Percentiles rank a stretch among this genome's conserved stretches.
These are phyloP conservation scores for Diceros bicornis DNA, from an alignment of 2,797 vertebrate genomes.

Conservation along the genomic window DNA sequence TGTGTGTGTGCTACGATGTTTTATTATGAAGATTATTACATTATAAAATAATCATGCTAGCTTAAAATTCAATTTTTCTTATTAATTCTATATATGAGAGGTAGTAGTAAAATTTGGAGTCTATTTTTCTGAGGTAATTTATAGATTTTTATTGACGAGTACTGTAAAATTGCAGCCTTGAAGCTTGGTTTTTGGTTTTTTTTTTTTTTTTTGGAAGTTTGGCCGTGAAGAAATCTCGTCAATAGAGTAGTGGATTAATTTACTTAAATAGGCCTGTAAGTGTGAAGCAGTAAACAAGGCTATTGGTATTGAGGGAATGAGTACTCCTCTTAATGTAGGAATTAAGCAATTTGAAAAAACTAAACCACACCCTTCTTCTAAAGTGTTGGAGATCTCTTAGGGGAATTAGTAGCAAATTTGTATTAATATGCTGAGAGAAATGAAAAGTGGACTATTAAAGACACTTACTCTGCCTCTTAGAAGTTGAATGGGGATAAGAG, in stretches of 20 bases:
- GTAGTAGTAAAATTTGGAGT: background rate
- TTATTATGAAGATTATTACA: background rate
- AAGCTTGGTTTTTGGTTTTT: background rate
- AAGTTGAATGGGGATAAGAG: background rate
- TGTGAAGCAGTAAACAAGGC: background rate
- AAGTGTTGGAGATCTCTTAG: background rate
- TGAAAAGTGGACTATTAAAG: background rate
- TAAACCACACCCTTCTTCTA: background rate
- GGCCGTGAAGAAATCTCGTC: background rate
- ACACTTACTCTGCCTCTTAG: background rate
- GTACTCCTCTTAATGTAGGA: background rate
- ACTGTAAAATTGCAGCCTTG: background rate
- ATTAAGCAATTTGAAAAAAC: background rate
- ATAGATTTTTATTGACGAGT: background rate
- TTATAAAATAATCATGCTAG: background rate
- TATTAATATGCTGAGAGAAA: background rate
- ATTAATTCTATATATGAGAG: background rate
- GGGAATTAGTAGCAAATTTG: background rate
- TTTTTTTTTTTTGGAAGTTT: background rate
- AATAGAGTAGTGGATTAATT: background rate
- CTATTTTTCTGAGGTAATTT: background rate
- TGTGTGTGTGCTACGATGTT: background rate
- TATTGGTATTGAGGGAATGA: background rate
- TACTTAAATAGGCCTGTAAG: background rate
- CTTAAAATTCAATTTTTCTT: background rate